Base-by-base conservation (phyloP, 2,888 invertebrate species). In the Saturnia japonica region DNA sequence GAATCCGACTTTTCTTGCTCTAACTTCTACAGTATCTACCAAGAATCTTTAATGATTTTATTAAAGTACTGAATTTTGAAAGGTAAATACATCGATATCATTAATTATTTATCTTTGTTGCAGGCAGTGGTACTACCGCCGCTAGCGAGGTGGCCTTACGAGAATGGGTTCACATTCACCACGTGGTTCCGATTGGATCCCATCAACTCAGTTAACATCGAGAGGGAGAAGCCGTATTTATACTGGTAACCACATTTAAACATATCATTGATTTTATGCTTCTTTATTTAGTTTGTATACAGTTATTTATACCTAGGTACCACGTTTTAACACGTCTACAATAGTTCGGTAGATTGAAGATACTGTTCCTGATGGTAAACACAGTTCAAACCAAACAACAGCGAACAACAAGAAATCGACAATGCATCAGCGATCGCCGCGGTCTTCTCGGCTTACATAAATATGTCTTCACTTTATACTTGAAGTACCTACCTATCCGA, bases 141-240 rank as follows among this genome's bases (percentile, higher is more conserved):
- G 25, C 95, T 99, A 86, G 98, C 99, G 75, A 97, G 98, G 90
- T 99, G 99, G 99, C 99, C 99, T 54, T 98, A 99, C 94, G 99
- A 99, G 94, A 99, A 97, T 94, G 99, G 99, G 73, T 99, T 99
- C 96, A 99, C 99, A 70, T 99, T 99, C 94, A 98, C 99, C 82
- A 99, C 99, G 81, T 99, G 99, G 99, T 98, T 99, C 91, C 96
- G 99, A 75, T 95, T 99, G 88, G 99, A 99, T 95, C 99, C 99
- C 85, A 98, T 99, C 93, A 99, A 99, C 95, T 98, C 99, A 73
- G 99, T 99, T 89, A 99, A 99, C 95, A 99, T 99, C 88, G 99
- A 99, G 94, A 95, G 99, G 82, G 99, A 99, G 94, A 99, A 99
- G 93, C 99, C 99, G 57, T 99, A 99, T 93, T 96, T 99, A 77